Evolutionary conservation across 2,888 invertebrate species (phyloP).

Genomic region (Seladonia tumulorum): DNA sequence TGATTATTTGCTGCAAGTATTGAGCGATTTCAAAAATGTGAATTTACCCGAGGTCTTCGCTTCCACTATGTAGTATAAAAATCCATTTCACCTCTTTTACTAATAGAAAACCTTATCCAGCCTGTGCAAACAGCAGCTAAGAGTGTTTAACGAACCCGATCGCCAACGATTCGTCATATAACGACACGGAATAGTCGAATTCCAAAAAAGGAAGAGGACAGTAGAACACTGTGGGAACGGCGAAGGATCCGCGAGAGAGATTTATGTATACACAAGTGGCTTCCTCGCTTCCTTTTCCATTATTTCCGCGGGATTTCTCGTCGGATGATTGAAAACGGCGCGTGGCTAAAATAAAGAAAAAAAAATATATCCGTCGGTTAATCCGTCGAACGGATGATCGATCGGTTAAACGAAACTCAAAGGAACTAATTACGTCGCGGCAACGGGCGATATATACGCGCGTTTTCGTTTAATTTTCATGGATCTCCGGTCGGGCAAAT

Average conservation of each 20-base stretch:
- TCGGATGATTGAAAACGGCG: background rate
- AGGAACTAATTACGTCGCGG: background rate
- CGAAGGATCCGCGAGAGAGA: constrained; percentile 7
- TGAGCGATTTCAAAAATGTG: background rate
- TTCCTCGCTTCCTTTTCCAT: background rate
- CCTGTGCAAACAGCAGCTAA: background rate
- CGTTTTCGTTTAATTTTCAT: constrained; percentile 12
- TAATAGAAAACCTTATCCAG: background rate
- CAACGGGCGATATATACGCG: background rate
- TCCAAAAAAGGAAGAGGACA: too few species aligned
- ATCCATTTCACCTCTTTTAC: background rate
- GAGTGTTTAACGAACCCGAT: background rate
- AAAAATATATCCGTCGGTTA: background rate
- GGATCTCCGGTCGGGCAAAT: background rate
- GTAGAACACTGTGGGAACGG: background rate
- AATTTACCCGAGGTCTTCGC: background rate
- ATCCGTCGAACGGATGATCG: background rate
- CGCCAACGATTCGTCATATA: background rate
- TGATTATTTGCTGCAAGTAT: background rate
- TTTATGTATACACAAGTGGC: constrained; percentile 2
- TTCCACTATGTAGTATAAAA: background rate
- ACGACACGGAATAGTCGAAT: background rate
- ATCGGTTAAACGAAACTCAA: background rate
- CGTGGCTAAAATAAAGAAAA: background rate
- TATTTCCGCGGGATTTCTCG: background rate